These are phyloP conservation scores for Drosophila persimilis DNA, from an alignment of 1,140 invertebrate species.

Conservation along the genomic window DNA sequence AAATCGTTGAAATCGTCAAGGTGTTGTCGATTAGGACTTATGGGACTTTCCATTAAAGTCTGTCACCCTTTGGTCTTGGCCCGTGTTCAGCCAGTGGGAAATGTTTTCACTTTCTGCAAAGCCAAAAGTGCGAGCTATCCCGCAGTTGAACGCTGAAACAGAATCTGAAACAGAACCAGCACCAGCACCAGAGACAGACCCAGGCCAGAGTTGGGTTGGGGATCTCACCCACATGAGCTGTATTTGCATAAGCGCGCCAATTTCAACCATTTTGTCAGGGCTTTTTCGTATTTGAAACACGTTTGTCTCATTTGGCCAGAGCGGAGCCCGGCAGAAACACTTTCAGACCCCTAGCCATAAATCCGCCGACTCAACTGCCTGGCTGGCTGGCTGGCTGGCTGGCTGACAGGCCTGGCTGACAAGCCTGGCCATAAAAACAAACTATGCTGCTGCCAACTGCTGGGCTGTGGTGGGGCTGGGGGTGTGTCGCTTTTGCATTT, in stretches of 20 bases:
- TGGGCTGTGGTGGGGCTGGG: conserved; percentile 13
- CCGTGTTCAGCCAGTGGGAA: conserved; percentile 1
- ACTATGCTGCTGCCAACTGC: conserved; percentile 34
- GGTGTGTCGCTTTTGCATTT: conserved; percentile 30
- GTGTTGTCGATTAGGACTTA: conserved; percentile 26
- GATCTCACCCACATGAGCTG: background rate
- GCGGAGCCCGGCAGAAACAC: conserved; percentile 50
- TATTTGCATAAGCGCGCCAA: conserved; percentile 63
- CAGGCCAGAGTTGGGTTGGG: background rate
- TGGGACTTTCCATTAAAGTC: conserved; percentile 35
- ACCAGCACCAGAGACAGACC: background rate
- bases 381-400: conserved; percentile 28
- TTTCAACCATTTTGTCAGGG: conserved; percentile 37
- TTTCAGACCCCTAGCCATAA: conserved; percentile 69
- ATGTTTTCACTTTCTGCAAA: conserved; percentile 49
- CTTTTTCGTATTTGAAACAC: conserved; percentile 71
- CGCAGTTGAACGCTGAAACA: background rate
- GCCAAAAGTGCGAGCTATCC: conserved; percentile 7
- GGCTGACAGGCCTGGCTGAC: conserved; percentile 23
- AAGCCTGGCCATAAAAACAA: conserved; percentile 42
- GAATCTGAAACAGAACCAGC: too few species aligned
- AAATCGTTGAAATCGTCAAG: conserved; percentile 42
- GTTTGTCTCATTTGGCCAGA: conserved; percentile 77
- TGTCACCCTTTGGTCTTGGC: too few species aligned
- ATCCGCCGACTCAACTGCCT: conserved; percentile 40